phyloP scores from a whole-genome alignment of 2,113 vertebrate species.

The Otus sunia region DNA sequence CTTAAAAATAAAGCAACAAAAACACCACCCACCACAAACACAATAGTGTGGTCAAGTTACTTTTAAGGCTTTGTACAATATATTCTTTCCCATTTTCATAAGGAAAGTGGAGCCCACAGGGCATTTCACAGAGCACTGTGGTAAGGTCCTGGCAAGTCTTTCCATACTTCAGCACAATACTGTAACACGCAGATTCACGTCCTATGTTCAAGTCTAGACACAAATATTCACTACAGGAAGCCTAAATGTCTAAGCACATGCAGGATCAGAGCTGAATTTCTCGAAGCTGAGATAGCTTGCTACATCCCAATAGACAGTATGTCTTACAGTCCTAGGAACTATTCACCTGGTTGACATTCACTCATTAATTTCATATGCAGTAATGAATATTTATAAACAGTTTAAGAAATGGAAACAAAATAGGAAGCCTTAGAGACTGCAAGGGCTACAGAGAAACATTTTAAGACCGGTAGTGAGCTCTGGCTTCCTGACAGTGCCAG shows the following conservation, averaged over 20 bases:
- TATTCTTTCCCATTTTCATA: not conserved
- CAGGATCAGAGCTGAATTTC: not conserved
- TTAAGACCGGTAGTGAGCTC: not conserved
- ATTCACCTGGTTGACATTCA: not conserved
- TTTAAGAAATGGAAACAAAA: not conserved
- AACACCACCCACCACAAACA: fast-evolving
- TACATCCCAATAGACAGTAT: not conserved
- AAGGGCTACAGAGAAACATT: not conserved
- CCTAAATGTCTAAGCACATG: not conserved
- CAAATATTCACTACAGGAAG: not conserved
- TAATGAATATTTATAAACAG: slow-evolving; percentile 10
- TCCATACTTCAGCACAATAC: not conserved
- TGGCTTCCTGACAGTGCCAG: not conserved
- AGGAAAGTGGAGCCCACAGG: not conserved
- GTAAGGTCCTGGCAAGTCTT: not conserved
- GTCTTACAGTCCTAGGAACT: not conserved
- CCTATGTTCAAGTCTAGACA: not conserved
- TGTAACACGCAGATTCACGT: not conserved
- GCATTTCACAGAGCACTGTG: not conserved
- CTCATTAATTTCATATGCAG: not conserved
- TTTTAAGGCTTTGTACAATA: not conserved
- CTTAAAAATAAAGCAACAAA: not conserved
- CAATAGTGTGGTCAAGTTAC: not conserved
- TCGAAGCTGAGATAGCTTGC: not conserved
- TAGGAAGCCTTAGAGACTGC: not conserved